Percentiles rank a stretch among this genome's conserved stretches.
phyloP scores from a whole-genome alignment of 2,797 vertebrate genomes.

The Emydoidea blandingii region DNA sequence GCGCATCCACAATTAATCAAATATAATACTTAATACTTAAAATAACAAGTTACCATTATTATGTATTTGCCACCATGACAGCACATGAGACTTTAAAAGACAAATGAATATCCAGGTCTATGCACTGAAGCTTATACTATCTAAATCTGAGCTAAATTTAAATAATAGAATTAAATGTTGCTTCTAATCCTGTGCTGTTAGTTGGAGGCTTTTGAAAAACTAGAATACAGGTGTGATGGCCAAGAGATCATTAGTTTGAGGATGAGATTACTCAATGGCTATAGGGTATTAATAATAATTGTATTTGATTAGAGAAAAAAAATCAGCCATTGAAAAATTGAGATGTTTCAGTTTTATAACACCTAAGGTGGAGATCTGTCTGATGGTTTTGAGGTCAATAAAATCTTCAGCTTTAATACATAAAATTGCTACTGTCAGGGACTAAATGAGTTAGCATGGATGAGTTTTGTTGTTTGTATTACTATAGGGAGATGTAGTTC shows the following conservation, averaged over 20 bases:
- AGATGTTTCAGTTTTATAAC: neutral
- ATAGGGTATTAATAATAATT: neutral
- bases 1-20: neutral
- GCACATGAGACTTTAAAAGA: neutral
- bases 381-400: neutral
- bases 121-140: neutral
- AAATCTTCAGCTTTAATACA: neutral
- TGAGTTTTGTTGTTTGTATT: neutral
- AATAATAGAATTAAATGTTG: neutral
- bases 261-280: neutral
- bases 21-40: neutral
- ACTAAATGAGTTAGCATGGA: neutral
- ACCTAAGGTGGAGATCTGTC: neutral
- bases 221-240: accelerated
- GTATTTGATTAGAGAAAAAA: neutral
- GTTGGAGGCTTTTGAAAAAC: neutral
- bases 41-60: neutral
- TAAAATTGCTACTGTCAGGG: neutral
- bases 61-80: neutral
- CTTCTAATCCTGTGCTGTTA: neutral
- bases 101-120: neutral
- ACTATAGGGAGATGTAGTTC: neutral
- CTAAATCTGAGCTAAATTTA: neutral
- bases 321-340: neutral
- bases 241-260: neutral